phyloP scores from a whole-genome alignment of 2,797 vertebrate species.

The Xiphorhynchus erythropygius region DNA sequence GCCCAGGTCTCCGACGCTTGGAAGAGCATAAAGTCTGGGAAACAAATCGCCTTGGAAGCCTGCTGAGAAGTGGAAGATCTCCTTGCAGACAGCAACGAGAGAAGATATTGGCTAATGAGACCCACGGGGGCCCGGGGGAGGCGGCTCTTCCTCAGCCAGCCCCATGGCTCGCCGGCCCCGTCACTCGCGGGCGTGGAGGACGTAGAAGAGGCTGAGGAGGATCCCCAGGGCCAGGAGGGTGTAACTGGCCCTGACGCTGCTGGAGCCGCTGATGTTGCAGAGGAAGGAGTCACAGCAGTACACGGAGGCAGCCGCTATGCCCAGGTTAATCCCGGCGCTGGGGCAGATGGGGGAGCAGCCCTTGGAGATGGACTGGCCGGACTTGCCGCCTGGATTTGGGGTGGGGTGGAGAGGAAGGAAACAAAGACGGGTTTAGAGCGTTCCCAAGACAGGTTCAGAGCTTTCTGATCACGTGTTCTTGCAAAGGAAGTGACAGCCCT shows the following conservation, averaged over 20 bases:
- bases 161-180: not conserved
- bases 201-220: slow-evolving; percentile 48
- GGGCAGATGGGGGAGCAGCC: slow-evolving; percentile 63
- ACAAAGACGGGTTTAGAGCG: not conserved
- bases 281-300: slow-evolving; percentile 68
- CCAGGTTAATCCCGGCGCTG: not conserved
- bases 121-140: not conserved
- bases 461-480: too few relatives aligned
- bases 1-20: not conserved
- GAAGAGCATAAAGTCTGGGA: slow-evolving; percentile 52
- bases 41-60: slow-evolving; percentile 35
- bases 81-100: slow-evolving; percentile 43
- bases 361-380: slow-evolving; percentile 67
- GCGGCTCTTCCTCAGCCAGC: not conserved
- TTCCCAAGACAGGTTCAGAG: too few relatives aligned
- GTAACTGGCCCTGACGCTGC: slow-evolving; percentile 40
- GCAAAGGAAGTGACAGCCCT: too few relatives aligned
- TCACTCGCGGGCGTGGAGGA: slow-evolving; percentile 59
- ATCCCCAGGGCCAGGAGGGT: slow-evolving; percentile 24
- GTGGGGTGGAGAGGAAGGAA: not conserved
- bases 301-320: slow-evolving; percentile 16
- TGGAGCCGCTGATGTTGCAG: slow-evolving; percentile 64
- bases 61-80: slow-evolving; percentile 37
- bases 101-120: slow-evolving; percentile 39
- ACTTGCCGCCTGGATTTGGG: not conserved